These are phyloP conservation scores for Tetranychus urticae DNA, from an alignment of 1,140 invertebrate genomes.

Conservation along the genomic window DNA sequence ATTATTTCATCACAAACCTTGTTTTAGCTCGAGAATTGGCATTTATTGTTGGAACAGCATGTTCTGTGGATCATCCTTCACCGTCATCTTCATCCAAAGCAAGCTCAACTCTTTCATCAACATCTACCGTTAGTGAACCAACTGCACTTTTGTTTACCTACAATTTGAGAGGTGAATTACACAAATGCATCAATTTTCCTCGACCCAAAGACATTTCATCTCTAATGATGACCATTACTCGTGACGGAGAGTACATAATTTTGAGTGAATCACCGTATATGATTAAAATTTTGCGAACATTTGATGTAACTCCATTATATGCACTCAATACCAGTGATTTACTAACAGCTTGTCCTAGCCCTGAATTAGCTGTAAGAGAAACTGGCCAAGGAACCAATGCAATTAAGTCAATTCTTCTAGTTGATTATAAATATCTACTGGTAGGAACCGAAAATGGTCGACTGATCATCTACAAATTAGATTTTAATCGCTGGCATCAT, in stretches of 20 bases:
- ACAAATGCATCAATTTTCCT: neutral
- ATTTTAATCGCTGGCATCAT: conserved; percentile 46
- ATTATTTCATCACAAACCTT: conserved; percentile 8
- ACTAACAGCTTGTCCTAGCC: neutral
- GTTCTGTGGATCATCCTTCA: no score
- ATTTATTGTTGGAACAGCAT: conserved; percentile 9
- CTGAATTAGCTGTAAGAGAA: neutral
- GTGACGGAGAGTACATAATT: conserved; percentile 86
- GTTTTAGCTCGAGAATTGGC: conserved; percentile 7
- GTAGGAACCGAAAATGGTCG: conserved; percentile 89
- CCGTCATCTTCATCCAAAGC: no score
- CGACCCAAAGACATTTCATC: neutral
- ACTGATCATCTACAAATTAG: conserved; percentile 93
- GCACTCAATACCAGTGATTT: conserved; percentile 17
- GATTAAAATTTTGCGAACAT: conserved; percentile 92
- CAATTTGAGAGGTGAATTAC: conserved; percentile 7
- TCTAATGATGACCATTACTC: conserved; percentile 15
- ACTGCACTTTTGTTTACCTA: conserved; percentile 6
- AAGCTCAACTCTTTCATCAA: neutral
- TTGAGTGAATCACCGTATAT: conserved; percentile 76
- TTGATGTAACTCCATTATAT: conserved; percentile 84
- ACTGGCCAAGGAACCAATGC: neutral
- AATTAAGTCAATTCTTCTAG: conserved; percentile 11
- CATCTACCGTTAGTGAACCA: neutral
- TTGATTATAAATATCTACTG: conserved; percentile 57